phyloP scores from a whole-genome alignment of 2,113 vertebrate species.

The Megaceryle maxima region DNA sequence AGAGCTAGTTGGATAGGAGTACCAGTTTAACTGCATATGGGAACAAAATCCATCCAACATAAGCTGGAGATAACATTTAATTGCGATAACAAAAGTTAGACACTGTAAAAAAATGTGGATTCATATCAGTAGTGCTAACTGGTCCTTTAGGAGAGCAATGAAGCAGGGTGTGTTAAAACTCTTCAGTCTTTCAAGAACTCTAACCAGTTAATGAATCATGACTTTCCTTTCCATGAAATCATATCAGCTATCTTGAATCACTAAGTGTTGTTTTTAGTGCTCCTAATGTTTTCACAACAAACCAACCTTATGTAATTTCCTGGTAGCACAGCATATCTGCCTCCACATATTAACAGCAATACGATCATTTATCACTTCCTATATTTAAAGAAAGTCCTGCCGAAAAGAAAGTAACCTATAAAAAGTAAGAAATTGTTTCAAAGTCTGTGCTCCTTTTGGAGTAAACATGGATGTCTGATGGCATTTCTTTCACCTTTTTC shows the following conservation, averaged over 20 bases:
- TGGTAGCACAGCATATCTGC: neutral
- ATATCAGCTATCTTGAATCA: slow-evolving; percentile 38
- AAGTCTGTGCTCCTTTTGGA: neutral
- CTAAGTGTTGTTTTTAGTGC: neutral
- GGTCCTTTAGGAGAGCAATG: neutral
- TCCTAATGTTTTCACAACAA: slow-evolving; percentile 27
- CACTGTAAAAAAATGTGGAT: neutral
- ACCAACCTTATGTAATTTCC: slow-evolving; percentile 19
- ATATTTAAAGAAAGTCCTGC: neutral
- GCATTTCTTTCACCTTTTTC: neutral
- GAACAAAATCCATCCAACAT: neutral
- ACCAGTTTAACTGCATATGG: neutral
- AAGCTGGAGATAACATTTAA: neutral
- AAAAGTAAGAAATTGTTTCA: neutral
- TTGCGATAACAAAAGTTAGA: neutral
- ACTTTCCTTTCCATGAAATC: slow-evolving; percentile 26
- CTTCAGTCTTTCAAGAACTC: neutral
- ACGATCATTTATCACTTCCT: neutral
- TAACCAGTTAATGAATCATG: slow-evolving; percentile 10
- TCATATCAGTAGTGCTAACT: neutral
- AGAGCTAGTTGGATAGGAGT: neutral
- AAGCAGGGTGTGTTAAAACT: neutral
- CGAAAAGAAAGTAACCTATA: neutral
- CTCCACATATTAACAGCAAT: neutral
- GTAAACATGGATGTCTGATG: neutral